phyloP scores from a whole-genome alignment of 1,140 invertebrate genomes.

The Cotesia typhae region DNA sequence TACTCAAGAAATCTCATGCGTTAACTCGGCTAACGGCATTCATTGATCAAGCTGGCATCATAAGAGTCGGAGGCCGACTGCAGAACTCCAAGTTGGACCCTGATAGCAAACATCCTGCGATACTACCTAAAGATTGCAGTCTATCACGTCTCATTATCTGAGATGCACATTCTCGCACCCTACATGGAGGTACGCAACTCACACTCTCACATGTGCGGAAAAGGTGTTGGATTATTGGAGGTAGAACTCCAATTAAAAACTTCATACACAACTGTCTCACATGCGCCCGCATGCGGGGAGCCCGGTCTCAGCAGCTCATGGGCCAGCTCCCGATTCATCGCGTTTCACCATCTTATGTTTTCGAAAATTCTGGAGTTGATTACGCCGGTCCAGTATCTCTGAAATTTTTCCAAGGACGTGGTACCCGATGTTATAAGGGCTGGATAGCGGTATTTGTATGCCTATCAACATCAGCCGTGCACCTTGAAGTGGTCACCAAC shows the following conservation, averaged over 20 bases:
- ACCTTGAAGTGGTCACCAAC: slow-evolving; percentile 38
- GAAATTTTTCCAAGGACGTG: slow-evolving; percentile 41
- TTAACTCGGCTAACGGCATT: neutral
- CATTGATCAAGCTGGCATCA: neutral
- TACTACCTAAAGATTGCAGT: neutral
- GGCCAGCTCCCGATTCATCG: slow-evolving; percentile 43
- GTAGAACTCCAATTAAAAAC: slow-evolving; percentile 38
- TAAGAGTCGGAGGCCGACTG: neutral
- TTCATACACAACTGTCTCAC: slow-evolving; percentile 38
- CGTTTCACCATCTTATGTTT: slow-evolving; percentile 34
- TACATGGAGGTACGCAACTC: slow-evolving; percentile 44
- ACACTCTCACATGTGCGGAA: neutral
- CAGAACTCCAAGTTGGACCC: neutral
- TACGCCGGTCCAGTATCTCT: slow-evolving; percentile 34
- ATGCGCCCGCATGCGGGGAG: slow-evolving; percentile 17
- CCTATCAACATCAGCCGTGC: slow-evolving; percentile 43
- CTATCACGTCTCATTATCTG: slow-evolving; percentile 35
- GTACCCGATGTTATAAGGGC: slow-evolving; percentile 33
- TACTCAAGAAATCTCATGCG: neutral
- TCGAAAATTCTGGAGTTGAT: slow-evolving; percentile 33
- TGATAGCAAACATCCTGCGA: neutral
- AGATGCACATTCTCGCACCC: slow-evolving; percentile 39
- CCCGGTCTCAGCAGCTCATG: slow-evolving; percentile 47
- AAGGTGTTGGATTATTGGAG: slow-evolving; percentile 44
- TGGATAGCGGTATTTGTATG: slow-evolving; percentile 36